phyloP scores from a whole-genome alignment of 92 coral and sea anemone species.

The Palythoa grandis region DNA sequence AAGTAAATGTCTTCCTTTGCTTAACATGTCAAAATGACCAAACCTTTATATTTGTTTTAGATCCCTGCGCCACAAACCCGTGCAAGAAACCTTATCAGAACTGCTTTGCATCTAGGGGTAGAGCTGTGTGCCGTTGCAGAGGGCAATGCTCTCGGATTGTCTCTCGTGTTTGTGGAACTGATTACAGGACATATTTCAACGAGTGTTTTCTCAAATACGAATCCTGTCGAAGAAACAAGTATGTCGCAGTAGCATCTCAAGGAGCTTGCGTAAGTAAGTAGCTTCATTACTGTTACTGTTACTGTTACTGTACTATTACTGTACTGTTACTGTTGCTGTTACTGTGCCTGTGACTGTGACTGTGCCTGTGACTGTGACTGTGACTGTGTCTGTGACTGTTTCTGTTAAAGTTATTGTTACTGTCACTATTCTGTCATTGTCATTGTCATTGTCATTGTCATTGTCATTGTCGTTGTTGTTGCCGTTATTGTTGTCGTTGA shows the following conservation, averaged over 20 bases:
- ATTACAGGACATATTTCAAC: constrained; percentile 18
- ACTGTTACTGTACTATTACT: too few relatives aligned
- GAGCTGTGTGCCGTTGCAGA: constrained; percentile 22
- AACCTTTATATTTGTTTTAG: background rate
- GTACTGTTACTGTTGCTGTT: too few relatives aligned
- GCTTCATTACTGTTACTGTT: background rate
- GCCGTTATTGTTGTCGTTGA: too few relatives aligned
- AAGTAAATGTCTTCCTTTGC: too few relatives aligned
- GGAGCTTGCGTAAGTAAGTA: constrained; percentile 30
- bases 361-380: too few relatives aligned
- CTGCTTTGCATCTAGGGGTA: constrained; percentile 1
- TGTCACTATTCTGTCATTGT: too few relatives aligned
- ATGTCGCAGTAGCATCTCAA: background rate
- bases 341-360: too few relatives aligned
- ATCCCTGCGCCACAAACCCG: constrained; percentile 10
- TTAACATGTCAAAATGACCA: too few relatives aligned
- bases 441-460: too few relatives aligned
- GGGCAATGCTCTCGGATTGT: constrained; percentile 8
- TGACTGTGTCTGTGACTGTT: too few relatives aligned
- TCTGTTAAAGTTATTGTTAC: too few relatives aligned
- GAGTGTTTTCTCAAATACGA: constrained; percentile 27
- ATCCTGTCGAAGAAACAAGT: constrained; percentile 5
- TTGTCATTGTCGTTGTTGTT: too few relatives aligned
- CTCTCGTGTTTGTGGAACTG: constrained; percentile 12
- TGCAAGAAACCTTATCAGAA: constrained; percentile 22